Conservation (phyloP, 2,113 vertebrate species). For the Protobothrops flavoviridis region DNA sequence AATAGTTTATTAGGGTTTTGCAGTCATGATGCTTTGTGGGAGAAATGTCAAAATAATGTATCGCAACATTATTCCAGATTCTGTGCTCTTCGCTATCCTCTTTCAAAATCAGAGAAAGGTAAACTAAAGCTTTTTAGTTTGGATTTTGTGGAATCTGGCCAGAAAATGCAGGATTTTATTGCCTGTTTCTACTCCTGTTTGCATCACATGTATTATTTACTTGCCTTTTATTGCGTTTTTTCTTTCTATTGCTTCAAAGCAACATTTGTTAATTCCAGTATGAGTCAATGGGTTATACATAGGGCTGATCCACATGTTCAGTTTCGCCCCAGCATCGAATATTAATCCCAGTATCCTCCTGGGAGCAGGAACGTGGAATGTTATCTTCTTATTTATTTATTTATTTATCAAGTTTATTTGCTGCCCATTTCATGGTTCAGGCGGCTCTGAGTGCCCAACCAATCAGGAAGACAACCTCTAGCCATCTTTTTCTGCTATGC, state of each 20-base stretch:
- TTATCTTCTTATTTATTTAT: not conserved
- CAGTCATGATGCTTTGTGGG: not conserved
- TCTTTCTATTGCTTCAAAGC: not conserved
- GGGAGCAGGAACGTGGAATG: not conserved
- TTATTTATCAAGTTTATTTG: not conserved
- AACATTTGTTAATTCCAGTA: not conserved
- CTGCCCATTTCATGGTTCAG: not conserved
- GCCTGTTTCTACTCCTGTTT: not conserved
- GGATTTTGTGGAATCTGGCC: not conserved
- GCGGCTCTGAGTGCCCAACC: not conserved
- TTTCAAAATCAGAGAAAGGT: not conserved
- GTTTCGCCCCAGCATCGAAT: not conserved
- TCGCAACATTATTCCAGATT: not conserved
- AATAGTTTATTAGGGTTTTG: not conserved
- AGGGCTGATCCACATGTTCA: not conserved
- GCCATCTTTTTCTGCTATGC: not conserved
- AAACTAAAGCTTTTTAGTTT: not conserved
- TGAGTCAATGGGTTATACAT: not conserved
- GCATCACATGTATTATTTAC: not conserved
- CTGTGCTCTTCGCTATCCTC: not conserved
- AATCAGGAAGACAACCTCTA: not conserved
- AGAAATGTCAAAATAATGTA: not conserved
- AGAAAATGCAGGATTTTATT: not conserved
- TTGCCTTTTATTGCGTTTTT: not conserved
- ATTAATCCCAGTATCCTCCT: not conserved